Base-by-base conservation (phyloP, 1,140 invertebrate genomes). In the Colletes gigas region DNA sequence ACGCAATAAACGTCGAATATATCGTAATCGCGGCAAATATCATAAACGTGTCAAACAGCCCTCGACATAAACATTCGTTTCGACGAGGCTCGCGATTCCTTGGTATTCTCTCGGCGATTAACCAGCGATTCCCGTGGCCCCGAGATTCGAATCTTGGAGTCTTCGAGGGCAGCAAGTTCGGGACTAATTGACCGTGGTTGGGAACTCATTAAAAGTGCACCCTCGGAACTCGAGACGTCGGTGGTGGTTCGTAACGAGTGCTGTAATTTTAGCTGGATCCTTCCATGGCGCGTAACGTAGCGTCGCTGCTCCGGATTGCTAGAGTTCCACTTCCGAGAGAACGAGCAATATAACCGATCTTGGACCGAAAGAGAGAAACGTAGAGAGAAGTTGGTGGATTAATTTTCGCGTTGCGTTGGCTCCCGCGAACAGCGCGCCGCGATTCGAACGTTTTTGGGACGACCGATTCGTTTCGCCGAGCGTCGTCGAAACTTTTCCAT, bases 181-280 rank as follows among this genome's bases (percentile, higher is more conserved):
- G 78, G 86, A 86, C 86, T 90, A 90, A 91, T 90, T 90, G 90
- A 91, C 89, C 89, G 84, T 85, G 84, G 82, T 83, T 72, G 85
- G 78, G 86, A 89, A 90, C 90, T 90, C 90, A 89, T 91, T 91
- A 91, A 88, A 88, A 90, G 87, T 78, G 81, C 83, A 79, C 83
- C 66, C 30, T 81, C 69, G 86, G 88, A 91, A 90, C 87, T 87
- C 83, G 88, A 90, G 88, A 90, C 85, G 83, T 77, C 81, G 83
- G 73, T 83, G 83, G 86, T 87, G 83, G 86, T 87, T 84, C 75
- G 81, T 91, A 90, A 88, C 84, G 88, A 90, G 87, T 85, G 86
- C 68, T 86, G 89, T 89, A 90, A 91, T 88, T 91, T 83, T 88
- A 91, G 89, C 83, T 81, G 71, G 85, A 90, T 86, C 84, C 81